Evolutionary conservation across 2,797 vertebrate species (phyloP), one percentile per base, ranked within the genome.

Genomic region (Halcyon chelicuti): DNA sequence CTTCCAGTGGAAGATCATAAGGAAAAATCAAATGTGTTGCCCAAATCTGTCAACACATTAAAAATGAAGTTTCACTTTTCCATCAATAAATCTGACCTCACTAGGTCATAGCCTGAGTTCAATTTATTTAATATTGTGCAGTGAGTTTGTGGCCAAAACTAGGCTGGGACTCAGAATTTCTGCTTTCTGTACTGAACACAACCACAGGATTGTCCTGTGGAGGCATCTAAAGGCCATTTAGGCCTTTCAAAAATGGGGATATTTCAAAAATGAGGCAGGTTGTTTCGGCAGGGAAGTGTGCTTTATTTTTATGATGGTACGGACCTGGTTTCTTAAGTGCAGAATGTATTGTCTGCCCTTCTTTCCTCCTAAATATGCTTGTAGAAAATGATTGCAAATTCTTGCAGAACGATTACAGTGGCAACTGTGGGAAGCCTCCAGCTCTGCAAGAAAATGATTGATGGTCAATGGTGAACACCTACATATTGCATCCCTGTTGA

Each of bases 401-500:
- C 76, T 84, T 90, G 58, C 35, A 3, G 81, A 88, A 73, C 0
- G 1, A 74, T 72, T 88, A 66, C 3, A 49, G 47, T 76, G 87
- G 66, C 55, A 96, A 39, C 75, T 62, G 75, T 3, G 11, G 86
- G 82, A 81, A 94, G 70, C 55, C 76, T 90, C 52, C 60, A 86
- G 70, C 82, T 86, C 86, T 73, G 88, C 90, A 92, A 74, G 72
- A 71, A 93, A 93, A 76, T 86, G 85, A 94, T 91, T 86, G 93
- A 86, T 94, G 85, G 73, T 57, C 79, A 52, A 62, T 31, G 31
- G 35, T 82, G 88, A 81, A 52, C 70, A 97, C 94, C 88, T 78
- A 55, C 82, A 66, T 49, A 86, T 88, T 58, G 49, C 7, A 4
- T 84, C 72, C 61, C 29, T 62, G 55, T 78, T 46, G 63, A 91